Base-by-base conservation (phyloP, 2,888 invertebrate genomes). In the Belgica antarctica region DNA sequence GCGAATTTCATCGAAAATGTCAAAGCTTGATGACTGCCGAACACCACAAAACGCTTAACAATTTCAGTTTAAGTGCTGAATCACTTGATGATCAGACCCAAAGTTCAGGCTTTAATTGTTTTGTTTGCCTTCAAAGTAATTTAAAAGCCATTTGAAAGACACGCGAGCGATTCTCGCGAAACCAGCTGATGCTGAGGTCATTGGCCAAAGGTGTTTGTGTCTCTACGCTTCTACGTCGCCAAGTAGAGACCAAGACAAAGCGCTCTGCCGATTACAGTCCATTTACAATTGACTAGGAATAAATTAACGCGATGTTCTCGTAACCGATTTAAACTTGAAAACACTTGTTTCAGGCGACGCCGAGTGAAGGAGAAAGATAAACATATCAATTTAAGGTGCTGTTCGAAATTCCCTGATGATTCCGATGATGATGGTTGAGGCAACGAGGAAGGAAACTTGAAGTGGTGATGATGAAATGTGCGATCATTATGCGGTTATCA, bases 401-500 rank as follows among this genome's bases (percentile, higher is more conserved):
- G n/a, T n/a, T n/a, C n/a, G 31, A 31, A 31, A 31, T 10, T 31
- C 31, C 31, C 31, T 31, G 31, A 31, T 31, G 31, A 31, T 4
- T 31, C n/a, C 31, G 31, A 31, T 31, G 31, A 31, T 31, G 31
- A 31, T 10, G 31, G 10, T 7, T 4, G 31, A 31, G 31, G 31
- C 31, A 31, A 4, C 31, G 31, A 31, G 31, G 31, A 31, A 31
- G 31, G 31, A 31, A 31, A 4, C 10, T 31, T 31, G 5, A 31
- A 31, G 31, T 31, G n/a, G n/a, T n/a, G 31, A 31, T 31, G 31
- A 31, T 31, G 31, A 31, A 31, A 31, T 31, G 31, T 31, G n/a
- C n/a, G 31, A 31, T 31, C 31, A 31, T 63, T 63, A 63, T 63
- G 63, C 63, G 63, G 63, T 63, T 63, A 36, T 63, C 63, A 63